These are phyloP conservation scores for Pachyrhynchus sulphureomaculatus DNA, from an alignment of 1,140 invertebrate species.

Conservation along the genomic window DNA sequence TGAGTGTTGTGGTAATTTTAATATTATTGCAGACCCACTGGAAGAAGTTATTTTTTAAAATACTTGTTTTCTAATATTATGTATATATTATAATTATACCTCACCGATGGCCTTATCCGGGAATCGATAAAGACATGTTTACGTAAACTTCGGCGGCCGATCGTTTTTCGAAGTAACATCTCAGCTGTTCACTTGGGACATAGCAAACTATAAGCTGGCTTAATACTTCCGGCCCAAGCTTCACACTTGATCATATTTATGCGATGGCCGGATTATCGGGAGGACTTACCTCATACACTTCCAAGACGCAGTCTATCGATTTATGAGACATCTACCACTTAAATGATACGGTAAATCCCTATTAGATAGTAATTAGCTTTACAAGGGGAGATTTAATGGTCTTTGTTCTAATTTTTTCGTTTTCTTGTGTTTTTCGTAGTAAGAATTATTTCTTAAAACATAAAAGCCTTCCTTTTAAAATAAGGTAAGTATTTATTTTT, in stretches of 20 bases:
- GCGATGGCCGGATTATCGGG: constrained; percentile 53
- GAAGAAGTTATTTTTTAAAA: no score
- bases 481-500: no score
- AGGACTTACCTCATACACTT: constrained; percentile 48
- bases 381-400: constrained; percentile 15
- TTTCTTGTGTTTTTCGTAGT: no score
- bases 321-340: constrained; percentile 48
- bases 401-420: no score
- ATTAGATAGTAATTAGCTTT: constrained; percentile 44
- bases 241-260: constrained; percentile 57
- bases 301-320: constrained; percentile 50
- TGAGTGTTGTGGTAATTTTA: no score
- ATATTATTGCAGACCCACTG: no score
- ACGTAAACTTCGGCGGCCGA: constrained; percentile 18
- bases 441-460: no score
- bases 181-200: constrained; percentile 47
- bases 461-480: no score
- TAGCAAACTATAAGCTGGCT: constrained; percentile 49
- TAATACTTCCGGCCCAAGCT: constrained; percentile 48
- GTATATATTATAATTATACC: no score
- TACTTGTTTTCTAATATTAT: no score
- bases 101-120: no score
- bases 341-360: constrained; percentile 48
- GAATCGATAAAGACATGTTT: no score
- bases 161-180: constrained; percentile 45